Percentiles rank a stretch among this genome's conserved stretches.
Conservation (phyloP, 2,113 vertebrate genomes). For the Hypomesus transpacificus region DNA sequence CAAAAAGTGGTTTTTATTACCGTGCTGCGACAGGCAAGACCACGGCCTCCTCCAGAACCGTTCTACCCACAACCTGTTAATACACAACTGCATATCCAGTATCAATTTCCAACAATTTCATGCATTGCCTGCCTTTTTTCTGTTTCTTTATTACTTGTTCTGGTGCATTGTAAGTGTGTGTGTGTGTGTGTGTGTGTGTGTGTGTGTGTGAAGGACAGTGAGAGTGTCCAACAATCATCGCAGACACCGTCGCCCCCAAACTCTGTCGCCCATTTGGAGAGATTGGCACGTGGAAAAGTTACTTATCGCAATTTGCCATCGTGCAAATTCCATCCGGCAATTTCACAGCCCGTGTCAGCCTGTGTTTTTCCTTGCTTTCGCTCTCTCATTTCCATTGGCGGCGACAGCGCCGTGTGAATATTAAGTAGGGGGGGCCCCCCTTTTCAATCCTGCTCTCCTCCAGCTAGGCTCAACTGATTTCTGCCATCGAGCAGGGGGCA, state of each 20-base stretch:
- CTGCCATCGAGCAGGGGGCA: slow-evolving; percentile 26
- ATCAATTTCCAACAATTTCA: slow-evolving; percentile 43
- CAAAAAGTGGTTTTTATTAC: slow-evolving; percentile 16
- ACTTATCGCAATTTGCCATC: slow-evolving; percentile 55
- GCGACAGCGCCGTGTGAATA: slow-evolving; percentile 73
- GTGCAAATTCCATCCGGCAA: slow-evolving; percentile 53
- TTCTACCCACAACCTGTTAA: slow-evolving; percentile 42
- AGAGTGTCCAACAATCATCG: slow-evolving; percentile 29
- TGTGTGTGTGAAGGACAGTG: background rate
- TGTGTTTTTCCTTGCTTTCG: slow-evolving; percentile 53
- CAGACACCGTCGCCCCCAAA: slow-evolving; percentile 19
- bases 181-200: slow-evolving; percentile 18
- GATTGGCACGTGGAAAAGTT: slow-evolving; percentile 57
- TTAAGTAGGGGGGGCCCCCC: slow-evolving; percentile 66
- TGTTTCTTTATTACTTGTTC: slow-evolving; percentile 4
- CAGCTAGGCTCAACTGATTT: slow-evolving; percentile 59
- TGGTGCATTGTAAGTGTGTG: slow-evolving; percentile 5
- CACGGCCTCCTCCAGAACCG: slow-evolving; percentile 11
- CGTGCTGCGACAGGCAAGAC: slow-evolving; percentile 20
- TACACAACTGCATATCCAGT: slow-evolving; percentile 40
- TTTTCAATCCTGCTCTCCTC: slow-evolving; percentile 56
- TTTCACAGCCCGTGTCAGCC: slow-evolving; percentile 73
- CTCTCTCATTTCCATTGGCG: slow-evolving; percentile 72
- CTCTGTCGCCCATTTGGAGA: slow-evolving; percentile 44
- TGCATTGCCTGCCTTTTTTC: slow-evolving; percentile 2